These are phyloP conservation scores for Yoshiicerus persimilis DNA, from an alignment of 1,140 invertebrate species.

Conservation along the genomic window DNA sequence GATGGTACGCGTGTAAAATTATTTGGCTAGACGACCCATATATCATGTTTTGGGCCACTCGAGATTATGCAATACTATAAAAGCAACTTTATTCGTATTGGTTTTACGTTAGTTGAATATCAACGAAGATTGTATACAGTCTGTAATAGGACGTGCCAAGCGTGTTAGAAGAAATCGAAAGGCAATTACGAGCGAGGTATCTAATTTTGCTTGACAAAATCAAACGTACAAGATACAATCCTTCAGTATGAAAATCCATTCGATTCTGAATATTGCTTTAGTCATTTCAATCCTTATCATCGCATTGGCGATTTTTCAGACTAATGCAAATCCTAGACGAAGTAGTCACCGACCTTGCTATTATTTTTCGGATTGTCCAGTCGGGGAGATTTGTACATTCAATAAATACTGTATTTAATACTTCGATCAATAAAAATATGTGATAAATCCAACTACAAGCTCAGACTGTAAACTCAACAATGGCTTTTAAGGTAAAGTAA, in stretches of 20 bases:
- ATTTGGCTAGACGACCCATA: background rate
- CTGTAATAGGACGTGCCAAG: background rate
- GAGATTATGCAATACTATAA: conserved; percentile 1
- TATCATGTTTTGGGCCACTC: background rate
- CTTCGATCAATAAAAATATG: background rate
- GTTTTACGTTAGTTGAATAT: background rate
- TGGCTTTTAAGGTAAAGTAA: background rate
- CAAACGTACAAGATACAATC: background rate
- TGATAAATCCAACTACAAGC: background rate
- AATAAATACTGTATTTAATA: background rate
- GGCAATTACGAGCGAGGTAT: background rate
- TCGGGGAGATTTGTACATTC: background rate
- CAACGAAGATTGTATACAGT: background rate
- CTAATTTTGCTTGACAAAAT: background rate
- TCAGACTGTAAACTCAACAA: background rate
- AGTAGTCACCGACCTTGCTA: background rate
- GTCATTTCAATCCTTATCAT: background rate
- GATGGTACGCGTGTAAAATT: background rate
- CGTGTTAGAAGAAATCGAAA: background rate
- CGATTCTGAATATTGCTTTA: background rate
- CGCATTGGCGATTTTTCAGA: background rate
- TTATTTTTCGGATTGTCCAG: background rate
- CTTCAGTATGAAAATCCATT: background rate
- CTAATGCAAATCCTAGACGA: background rate
- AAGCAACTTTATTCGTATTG: background rate